These are phyloP conservation scores for Nomada fabriciana DNA, from an alignment of 2,888 invertebrate genomes.

Conservation along the genomic window DNA sequence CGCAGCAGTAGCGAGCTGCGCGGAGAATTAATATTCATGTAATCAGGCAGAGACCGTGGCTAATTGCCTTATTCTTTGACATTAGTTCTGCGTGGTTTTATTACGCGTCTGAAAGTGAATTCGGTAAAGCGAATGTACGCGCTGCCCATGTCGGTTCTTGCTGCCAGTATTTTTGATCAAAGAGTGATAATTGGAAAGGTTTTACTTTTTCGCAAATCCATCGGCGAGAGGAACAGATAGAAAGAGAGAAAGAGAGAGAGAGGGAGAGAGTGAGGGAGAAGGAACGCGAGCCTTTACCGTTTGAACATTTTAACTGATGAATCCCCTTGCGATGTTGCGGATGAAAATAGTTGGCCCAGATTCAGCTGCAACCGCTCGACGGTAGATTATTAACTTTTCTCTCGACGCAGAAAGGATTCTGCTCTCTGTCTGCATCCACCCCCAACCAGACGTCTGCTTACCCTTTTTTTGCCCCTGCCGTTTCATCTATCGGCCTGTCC, in stretches of 20 bases:
- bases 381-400: constrained; percentile 73
- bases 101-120: constrained; percentile 37
- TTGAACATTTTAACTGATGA: constrained; percentile 68
- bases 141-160: constrained; percentile 19
- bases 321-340: constrained; percentile 67
- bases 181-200: constrained; percentile 69
- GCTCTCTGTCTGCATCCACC: constrained; percentile 33
- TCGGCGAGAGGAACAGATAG: background rate
- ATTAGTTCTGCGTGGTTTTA: constrained; percentile 49
- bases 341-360: constrained; percentile 72
- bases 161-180: constrained; percentile 54
- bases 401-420: constrained; percentile 60
- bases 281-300: constrained; percentile 55
- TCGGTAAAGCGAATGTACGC: background rate
- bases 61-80: constrained; percentile 64
- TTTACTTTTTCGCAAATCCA: constrained; percentile 50
- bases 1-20: background rate
- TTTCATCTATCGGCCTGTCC: constrained; percentile 47
- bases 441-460: constrained; percentile 46
- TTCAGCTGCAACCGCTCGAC: constrained; percentile 66
- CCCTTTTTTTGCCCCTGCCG: constrained; percentile 44
- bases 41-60: constrained; percentile 49
- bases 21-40: constrained; percentile 63
- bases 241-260: background rate
- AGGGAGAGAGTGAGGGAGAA: background rate